A percentile compares a stretch with the other conserved stretches of the same genome.
Evolutionary conservation across 2,797 vertebrate genomes (phyloP).

Genomic region (Anolis apletophallus): DNA sequence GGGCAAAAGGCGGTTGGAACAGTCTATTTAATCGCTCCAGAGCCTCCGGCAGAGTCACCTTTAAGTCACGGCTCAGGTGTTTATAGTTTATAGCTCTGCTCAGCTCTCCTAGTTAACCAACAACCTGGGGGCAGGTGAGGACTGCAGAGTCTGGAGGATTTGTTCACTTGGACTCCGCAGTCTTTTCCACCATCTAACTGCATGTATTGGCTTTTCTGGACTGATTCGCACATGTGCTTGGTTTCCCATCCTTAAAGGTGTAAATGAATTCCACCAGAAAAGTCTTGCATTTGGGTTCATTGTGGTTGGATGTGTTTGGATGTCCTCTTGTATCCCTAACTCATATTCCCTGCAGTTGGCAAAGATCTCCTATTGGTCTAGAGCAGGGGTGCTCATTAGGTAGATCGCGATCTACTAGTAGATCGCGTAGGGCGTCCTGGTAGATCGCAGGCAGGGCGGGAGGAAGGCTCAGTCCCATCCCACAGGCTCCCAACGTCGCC

Average conservation of each 20-base stretch:
- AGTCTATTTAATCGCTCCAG: constrained; percentile 59
- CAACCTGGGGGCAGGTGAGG: constrained; percentile 29
- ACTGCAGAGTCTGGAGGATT: constrained; percentile 7
- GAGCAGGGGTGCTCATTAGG: too few relatives aligned
- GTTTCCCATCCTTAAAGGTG: neutral
- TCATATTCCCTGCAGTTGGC: too few relatives aligned
- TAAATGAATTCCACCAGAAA: neutral
- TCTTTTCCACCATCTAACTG: neutral
- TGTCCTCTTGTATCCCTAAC: too few relatives aligned
- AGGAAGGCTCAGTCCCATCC: too few relatives aligned
- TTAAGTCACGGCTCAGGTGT: constrained; percentile 72
- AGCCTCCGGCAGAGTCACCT: constrained; percentile 70
- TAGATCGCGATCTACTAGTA: too few relatives aligned
- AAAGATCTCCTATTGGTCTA: neutral
- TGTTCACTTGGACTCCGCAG: neutral
- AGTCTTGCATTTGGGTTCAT: too few relatives aligned
- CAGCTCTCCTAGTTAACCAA: constrained; percentile 36
- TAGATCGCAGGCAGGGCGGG: too few relatives aligned
- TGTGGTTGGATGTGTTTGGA: neutral
- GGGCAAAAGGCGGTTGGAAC: constrained; percentile 65
- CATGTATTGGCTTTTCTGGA: neutral
- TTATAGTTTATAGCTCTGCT: constrained; percentile 56
- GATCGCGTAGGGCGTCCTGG: too few relatives aligned
- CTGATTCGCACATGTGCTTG: neutral
- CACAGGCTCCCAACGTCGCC: too few relatives aligned